Percentiles rank a stretch among this genome's conserved stretches.
phyloP scores from a whole-genome alignment of 2,888 invertebrate genomes.

The Pandemis cinnamomeana region DNA sequence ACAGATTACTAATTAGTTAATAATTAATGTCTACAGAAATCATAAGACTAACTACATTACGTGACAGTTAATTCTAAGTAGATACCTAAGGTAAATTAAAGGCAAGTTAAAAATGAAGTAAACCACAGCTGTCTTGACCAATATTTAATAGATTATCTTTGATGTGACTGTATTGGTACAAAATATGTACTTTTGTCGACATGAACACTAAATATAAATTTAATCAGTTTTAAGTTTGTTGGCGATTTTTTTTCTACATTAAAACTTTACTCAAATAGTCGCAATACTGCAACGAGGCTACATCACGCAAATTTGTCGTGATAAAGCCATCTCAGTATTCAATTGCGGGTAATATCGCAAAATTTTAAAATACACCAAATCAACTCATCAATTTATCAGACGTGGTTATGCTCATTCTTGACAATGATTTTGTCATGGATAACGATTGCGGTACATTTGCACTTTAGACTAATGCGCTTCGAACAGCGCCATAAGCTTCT shows the following conservation, averaged over 20 bases:
- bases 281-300: no score
- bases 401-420: slow-evolving; percentile 48
- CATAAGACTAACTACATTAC: not conserved
- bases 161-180: not conserved
- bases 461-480: slow-evolving; percentile 56
- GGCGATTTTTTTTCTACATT: no score
- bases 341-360: not conserved
- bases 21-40: not conserved
- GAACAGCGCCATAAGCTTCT: slow-evolving; percentile 69
- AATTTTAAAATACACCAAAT: not conserved
- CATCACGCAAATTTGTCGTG: no score
- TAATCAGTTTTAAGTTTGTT: no score
- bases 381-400: slow-evolving; percentile 1
- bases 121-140: not conserved
- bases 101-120: not conserved
- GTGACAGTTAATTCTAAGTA: not conserved
- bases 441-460: slow-evolving; percentile 63
- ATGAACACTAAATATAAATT: no score
- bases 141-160: not conserved
- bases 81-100: not conserved
- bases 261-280: no score
- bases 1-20: not conserved
- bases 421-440: slow-evolving; percentile 56
- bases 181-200: no score
- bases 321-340: no score